These are phyloP conservation scores for Eospalax fontanierii DNA, from an alignment of 2,797 vertebrate species.

Conservation along the genomic window DNA sequence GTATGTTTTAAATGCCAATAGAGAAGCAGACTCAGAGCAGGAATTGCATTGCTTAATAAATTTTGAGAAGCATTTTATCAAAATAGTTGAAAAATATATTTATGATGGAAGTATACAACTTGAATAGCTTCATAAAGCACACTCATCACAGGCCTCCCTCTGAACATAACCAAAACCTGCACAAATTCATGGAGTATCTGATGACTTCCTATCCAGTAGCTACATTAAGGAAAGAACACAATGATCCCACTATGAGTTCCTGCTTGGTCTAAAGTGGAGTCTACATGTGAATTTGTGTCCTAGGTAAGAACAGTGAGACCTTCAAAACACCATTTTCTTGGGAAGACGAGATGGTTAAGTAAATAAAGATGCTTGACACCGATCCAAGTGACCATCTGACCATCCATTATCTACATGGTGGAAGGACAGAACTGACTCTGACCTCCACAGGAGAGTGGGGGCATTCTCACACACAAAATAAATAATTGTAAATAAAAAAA, in stretches of 20 bases:
- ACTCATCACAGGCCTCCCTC: neutral
- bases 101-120: neutral
- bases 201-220: neutral
- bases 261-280: neutral
- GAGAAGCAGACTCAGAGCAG: neutral
- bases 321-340: neutral
- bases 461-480: neutral
- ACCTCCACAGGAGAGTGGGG: neutral
- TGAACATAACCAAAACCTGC: neutral
- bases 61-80: neutral
- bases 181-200: neutral
- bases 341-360: neutral
- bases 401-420: neutral
- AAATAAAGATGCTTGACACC: neutral
- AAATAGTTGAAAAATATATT: conserved; percentile 1
- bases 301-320: neutral
- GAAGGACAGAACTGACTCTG: neutral
- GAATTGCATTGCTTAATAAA: neutral
- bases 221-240: neutral
- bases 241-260: neutral
- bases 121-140: neutral
- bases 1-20: neutral
- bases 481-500: neutral
- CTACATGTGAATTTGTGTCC: neutral
- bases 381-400: no score